phyloP scores from a whole-genome alignment of 1,140 invertebrate genomes.

The Calycopis cecrops region DNA sequence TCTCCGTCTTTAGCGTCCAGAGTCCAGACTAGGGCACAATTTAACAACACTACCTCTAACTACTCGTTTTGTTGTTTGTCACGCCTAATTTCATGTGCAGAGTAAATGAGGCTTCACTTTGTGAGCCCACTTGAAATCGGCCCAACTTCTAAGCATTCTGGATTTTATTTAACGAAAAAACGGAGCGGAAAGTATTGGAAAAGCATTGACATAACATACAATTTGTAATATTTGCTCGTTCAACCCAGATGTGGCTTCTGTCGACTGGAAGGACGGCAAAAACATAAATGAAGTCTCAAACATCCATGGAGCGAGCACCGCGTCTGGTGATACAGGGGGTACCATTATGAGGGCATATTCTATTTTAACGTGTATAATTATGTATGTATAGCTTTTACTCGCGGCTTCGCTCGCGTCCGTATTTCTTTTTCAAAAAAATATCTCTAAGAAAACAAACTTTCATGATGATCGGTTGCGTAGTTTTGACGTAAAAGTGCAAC shows the following conservation, averaged over 20 bases:
- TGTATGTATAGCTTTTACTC: too few species aligned
- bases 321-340: background rate
- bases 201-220: constrained; percentile 16
- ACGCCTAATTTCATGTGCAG: background rate
- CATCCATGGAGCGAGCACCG: background rate
- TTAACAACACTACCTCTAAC: too few species aligned
- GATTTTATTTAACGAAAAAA: constrained; percentile 15
- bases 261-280: constrained; percentile 15
- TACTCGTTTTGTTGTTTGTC: background rate
- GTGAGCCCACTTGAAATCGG: background rate
- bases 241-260: constrained; percentile 14
- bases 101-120: constrained; percentile 3
- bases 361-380: too few species aligned
- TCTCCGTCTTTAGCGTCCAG: too few species aligned
- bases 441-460: too few species aligned
- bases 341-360: too few species aligned
- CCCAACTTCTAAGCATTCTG: constrained; percentile 2
- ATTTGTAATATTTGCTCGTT: constrained; percentile 11
- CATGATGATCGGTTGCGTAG: too few species aligned
- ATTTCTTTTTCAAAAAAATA: too few species aligned
- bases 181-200: constrained; percentile 14
- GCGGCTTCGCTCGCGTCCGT: too few species aligned
- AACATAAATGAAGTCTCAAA: constrained; percentile 16
- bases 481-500: too few species aligned
- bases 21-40: too few species aligned